Conservation (phyloP, 2,888 invertebrate species). For the Cephus spinipes region DNA sequence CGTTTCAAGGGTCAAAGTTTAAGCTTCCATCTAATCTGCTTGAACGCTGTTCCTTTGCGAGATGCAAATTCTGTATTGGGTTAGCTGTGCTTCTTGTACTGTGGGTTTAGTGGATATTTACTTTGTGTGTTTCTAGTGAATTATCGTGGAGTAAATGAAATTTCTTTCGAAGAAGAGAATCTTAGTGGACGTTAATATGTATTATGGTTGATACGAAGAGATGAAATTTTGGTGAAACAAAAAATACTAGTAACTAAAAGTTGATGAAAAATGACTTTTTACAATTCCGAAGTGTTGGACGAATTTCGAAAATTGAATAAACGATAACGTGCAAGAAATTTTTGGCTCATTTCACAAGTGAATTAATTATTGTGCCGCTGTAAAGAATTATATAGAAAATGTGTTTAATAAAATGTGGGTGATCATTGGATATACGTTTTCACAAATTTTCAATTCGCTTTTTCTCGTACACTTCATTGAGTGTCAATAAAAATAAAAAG, state of each 20-base stretch:
- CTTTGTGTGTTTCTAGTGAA: not conserved
- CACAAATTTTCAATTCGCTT: not conserved
- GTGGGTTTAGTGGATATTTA: not conserved
- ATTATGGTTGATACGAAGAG: not conserved
- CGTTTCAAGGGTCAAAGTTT: not conserved
- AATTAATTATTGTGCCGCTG: not conserved
- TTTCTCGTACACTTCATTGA: not conserved
- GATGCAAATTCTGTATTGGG: not conserved
- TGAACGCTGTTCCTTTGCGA: not conserved
- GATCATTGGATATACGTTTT: not conserved
- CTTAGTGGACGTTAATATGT: not conserved
- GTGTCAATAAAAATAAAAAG: not conserved
- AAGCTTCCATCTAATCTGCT: not conserved
- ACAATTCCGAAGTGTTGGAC: not conserved
- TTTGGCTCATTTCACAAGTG: not conserved
- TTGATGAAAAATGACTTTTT: not conserved
- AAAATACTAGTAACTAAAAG: not conserved
- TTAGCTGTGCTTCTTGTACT: not conserved
- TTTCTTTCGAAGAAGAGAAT: not conserved
- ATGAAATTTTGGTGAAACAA: not conserved
- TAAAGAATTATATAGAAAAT: not conserved
- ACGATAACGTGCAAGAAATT: not conserved
- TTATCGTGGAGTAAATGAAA: not conserved
- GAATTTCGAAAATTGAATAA: not conserved
- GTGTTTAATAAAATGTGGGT: not conserved